Evolutionary conservation across 1,140 invertebrate species (phyloP).

Genomic region (Drosophila sechellia): DNA sequence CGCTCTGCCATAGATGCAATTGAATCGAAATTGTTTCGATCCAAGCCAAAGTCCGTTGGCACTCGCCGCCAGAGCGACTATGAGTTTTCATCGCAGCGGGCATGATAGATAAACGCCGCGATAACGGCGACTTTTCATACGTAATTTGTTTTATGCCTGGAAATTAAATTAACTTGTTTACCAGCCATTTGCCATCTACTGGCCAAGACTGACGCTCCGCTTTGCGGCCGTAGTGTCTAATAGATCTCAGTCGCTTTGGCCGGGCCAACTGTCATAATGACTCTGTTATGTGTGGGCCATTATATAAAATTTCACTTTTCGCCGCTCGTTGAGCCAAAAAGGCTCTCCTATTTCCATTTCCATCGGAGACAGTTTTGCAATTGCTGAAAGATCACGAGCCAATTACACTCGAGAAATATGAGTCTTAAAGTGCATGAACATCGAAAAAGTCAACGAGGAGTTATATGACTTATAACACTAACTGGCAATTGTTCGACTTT

Average conservation of each 20-base stretch:
- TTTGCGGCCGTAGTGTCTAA: conserved; percentile 59
- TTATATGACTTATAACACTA: no score
- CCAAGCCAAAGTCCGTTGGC: conserved; percentile 47
- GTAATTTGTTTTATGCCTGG: conserved; percentile 80
- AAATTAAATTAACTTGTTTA: conserved; percentile 81
- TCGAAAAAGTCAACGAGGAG: background rate
- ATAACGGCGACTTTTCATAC: conserved; percentile 77
- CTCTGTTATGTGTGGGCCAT: conserved; percentile 68
- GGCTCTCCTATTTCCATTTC: conserved; percentile 30
- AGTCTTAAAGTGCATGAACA: background rate
- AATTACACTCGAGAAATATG: background rate
- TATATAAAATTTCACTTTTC: conserved; percentile 80
- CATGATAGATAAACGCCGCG: conserved; percentile 68
- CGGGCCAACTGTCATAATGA: conserved; percentile 75
- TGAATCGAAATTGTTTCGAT: conserved; percentile 68
- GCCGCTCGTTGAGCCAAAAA: conserved; percentile 42
- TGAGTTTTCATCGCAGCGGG: conserved; percentile 16
- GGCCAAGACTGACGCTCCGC: conserved; percentile 30
- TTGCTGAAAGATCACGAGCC: conserved; percentile 24
- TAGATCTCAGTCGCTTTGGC: conserved; percentile 72
- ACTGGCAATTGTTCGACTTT: no score
- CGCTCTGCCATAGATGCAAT: conserved; percentile 54
- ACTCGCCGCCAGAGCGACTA: conserved; percentile 18
- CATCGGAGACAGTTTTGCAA: conserved; percentile 52
- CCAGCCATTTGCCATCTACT: conserved; percentile 43